Conservation (phyloP, 2,113 vertebrate genomes). For the Aleadryas rufinucha region DNA sequence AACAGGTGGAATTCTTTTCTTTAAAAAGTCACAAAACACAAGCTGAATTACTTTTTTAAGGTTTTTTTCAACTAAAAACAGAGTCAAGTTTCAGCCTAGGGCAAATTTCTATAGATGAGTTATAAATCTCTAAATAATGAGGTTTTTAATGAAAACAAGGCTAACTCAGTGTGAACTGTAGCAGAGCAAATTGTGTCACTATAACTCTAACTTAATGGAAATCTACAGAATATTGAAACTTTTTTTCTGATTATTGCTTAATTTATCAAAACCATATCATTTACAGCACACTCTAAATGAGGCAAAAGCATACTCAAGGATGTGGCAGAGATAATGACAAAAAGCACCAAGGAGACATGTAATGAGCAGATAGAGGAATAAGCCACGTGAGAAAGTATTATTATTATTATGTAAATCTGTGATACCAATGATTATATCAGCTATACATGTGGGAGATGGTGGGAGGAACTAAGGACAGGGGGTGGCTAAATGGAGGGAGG, state of each 20-base stretch:
- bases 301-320: slow-evolving; percentile 51
- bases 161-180: slow-evolving; percentile 66
- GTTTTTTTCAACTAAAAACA: slow-evolving; percentile 20
- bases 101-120: slow-evolving; percentile 54
- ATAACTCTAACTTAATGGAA: slow-evolving; percentile 64
- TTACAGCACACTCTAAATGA: slow-evolving; percentile 63
- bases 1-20: not conserved
- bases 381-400: not conserved
- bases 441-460: not conserved
- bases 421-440: not conserved
- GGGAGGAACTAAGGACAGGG: not conserved
- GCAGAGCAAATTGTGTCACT: slow-evolving; percentile 53
- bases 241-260: slow-evolving; percentile 70
- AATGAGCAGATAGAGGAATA: not conserved
- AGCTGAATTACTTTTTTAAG: not conserved
- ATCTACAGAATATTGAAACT: slow-evolving; percentile 60
- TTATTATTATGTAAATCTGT: not conserved
- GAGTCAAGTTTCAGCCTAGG: slow-evolving; percentile 15
- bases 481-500: not conserved
- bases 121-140: slow-evolving; percentile 76
- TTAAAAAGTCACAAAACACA: not conserved
- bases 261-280: slow-evolving; percentile 67
- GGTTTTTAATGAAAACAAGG: slow-evolving; percentile 71
- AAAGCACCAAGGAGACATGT: slow-evolving; percentile 23
- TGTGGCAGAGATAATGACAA: slow-evolving; percentile 47